These are phyloP conservation scores for Sphenodon punctatus DNA, from an alignment of 2,797 vertebrate genomes.

Conservation along the genomic window DNA sequence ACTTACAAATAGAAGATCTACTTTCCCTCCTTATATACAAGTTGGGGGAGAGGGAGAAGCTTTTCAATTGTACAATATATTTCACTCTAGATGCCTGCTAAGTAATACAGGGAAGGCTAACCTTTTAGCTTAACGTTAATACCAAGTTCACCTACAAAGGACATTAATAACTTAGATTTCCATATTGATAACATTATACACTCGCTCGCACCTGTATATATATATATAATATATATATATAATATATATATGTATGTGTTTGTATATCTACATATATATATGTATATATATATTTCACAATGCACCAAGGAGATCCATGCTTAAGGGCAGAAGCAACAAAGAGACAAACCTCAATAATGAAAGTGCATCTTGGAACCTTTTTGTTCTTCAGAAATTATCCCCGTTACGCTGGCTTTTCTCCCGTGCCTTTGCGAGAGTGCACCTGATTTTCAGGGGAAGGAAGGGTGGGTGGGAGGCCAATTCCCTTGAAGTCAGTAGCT, in stretches of 20 bases:
- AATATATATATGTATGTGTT: conserved; percentile 57
- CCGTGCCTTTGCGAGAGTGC: no score
- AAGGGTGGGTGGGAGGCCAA: no score
- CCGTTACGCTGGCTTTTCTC: no score
- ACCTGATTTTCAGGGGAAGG: no score
- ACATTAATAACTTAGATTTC: conserved; percentile 91
- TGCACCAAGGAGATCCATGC: conserved; percentile 73
- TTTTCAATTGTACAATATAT: conserved; percentile 74
- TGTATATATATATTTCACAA: conserved; percentile 65
- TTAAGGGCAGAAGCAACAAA: conserved; percentile 78
- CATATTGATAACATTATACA: conserved; percentile 83
- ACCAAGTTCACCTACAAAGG: conserved; percentile 80
- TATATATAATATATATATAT: conserved; percentile 60
- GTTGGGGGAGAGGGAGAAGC: conserved; percentile 68
- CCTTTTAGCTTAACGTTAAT: conserved; percentile 77
- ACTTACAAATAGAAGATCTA: conserved; percentile 83
- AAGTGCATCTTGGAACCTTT: conserved; percentile 74
- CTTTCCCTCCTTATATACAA: conserved; percentile 81
- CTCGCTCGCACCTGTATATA: conserved; percentile 77
- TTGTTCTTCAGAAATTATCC: conserved; percentile 41
- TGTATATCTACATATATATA: conserved; percentile 65
- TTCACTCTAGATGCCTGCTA: conserved; percentile 69
- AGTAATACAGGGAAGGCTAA: conserved; percentile 70
- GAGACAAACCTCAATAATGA: conserved; percentile 76
- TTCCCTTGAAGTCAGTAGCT: no score